Evolutionary conservation across 2,113 vertebrate species (phyloP).

Genomic region (Phoenicopterus ruber): DNA sequence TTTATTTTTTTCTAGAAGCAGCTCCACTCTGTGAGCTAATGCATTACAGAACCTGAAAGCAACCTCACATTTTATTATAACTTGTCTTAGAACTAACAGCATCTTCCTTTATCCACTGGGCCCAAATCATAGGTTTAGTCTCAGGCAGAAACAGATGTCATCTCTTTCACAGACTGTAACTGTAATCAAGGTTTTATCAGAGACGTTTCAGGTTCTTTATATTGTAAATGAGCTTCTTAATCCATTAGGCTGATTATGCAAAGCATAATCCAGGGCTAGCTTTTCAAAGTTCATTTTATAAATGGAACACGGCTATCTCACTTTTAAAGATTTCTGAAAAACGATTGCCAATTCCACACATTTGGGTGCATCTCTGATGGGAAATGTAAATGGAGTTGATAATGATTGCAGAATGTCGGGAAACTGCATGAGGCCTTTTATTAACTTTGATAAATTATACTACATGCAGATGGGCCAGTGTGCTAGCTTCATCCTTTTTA

Average conservation of each 20-base stretch:
- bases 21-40: not conserved
- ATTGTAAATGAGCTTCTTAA: constrained; percentile 48
- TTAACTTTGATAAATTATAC: not conserved
- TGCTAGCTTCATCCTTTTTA: not conserved
- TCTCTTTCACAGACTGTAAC: not conserved
- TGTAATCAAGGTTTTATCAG: constrained; percentile 43
- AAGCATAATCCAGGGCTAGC: constrained; percentile 4
- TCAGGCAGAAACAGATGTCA: constrained; percentile 7
- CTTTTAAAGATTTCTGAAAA: constrained; percentile 50
- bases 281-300: constrained; percentile 45
- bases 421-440: constrained; percentile 11
- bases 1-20: not conserved
- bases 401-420: not conserved
- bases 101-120: not conserved
- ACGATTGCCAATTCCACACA: not conserved
- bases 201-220: not conserved
- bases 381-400: constrained; percentile 52
- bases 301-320: not conserved
- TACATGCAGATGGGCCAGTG: not conserved
- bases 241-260: constrained; percentile 52
- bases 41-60: not conserved
- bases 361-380: constrained; percentile 22
- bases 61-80: not conserved
- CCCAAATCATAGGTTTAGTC: not conserved
- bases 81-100: not conserved